Base-by-base conservation (phyloP, 2,888 invertebrate genomes). In the Trachelus tabidus region DNA sequence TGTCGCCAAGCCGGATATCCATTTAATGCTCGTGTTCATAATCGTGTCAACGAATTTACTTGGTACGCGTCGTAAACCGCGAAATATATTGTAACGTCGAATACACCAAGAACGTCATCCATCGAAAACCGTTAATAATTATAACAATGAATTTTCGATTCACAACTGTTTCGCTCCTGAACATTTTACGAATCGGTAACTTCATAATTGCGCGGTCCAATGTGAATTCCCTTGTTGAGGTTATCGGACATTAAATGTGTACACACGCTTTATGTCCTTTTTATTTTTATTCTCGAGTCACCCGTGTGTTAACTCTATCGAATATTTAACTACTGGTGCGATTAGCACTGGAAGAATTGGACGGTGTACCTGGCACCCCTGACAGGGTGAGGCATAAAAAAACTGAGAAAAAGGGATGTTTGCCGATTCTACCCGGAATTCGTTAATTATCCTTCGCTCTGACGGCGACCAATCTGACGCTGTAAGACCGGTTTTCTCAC, bases 11-110 rank as follows among this genome's bases (percentile, higher is more conserved):
- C 77, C 15, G 76, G 40, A 68, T 79, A 81, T 80, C 77, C 77
- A 81, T 82, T 82, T 81, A 71, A 71, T 71, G 15, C 33, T 12
- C 31, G 71, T 31, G 71, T 33, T 31, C 71, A 31, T 33, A 71
- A 33, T 81, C 82, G 37, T 12, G 23, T 23, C 74, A 34, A 23
- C 4, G 74, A 34, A 34, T 33, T 74, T 34, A 74, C 12, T 74
- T 35, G 74, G 23, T 56, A 56, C 35, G 37, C 23, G 74, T 34
- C 74, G 11, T 33, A 34, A 34, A 74, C 35, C 34, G 11, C 74
- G 12, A 23, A 30, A 34, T 35, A 12, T 34, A 31, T 71, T 34
- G 71, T 71, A 34, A 56, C 23, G 15, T 23, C 23, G 56, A 23
- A 56, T 23, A 56, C 56, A 15, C 56, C 56, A 23, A 56, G 56